Evolutionary conservation across 2,797 vertebrate species (phyloP).

Genomic region (Malacoctenus gilli): DNA sequence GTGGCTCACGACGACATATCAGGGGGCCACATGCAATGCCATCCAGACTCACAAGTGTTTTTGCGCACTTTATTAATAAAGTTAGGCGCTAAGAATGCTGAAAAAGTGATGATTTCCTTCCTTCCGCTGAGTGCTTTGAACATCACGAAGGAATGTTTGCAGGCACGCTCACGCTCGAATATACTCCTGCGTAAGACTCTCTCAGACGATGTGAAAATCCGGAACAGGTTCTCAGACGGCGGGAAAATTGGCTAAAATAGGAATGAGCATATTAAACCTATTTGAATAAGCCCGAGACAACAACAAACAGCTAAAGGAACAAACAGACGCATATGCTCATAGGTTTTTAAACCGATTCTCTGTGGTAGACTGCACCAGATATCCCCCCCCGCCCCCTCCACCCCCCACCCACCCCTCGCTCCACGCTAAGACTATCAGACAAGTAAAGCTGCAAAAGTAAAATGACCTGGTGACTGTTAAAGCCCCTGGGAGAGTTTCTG

Average conservation of each 20-base stretch:
- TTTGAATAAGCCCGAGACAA: slow-evolving; percentile 36
- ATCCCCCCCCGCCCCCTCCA: too few relatives aligned
- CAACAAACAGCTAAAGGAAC: slow-evolving; percentile 35
- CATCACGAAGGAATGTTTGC: too few relatives aligned
- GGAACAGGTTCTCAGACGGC: slow-evolving; percentile 22
- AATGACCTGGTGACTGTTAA: slow-evolving; percentile 72
- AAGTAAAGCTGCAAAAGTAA: slow-evolving; percentile 73
- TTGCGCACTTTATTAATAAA: too few relatives aligned
- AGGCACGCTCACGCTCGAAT: too few relatives aligned
- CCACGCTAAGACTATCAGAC: slow-evolving; percentile 73
- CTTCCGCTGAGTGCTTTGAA: too few relatives aligned
- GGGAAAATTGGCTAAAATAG: slow-evolving; percentile 26
- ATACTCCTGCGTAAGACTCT: not conserved
- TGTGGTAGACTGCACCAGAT: slow-evolving; percentile 39
- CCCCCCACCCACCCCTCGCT: slow-evolving; percentile 30
- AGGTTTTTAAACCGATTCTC: slow-evolving; percentile 48
- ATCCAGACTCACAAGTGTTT: too few relatives aligned
- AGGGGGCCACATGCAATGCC: too few relatives aligned
- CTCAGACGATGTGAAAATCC: not conserved
- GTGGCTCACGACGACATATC: too few relatives aligned
- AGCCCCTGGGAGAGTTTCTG: slow-evolving; percentile 70
- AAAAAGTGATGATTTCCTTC: too few relatives aligned
- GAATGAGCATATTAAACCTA: slow-evolving; percentile 16
- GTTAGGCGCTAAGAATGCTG: too few relatives aligned
- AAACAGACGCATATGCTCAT: slow-evolving; percentile 55